Conservation (phyloP, 2,113 vertebrate genomes). For the Synchiropus splendidus region DNA sequence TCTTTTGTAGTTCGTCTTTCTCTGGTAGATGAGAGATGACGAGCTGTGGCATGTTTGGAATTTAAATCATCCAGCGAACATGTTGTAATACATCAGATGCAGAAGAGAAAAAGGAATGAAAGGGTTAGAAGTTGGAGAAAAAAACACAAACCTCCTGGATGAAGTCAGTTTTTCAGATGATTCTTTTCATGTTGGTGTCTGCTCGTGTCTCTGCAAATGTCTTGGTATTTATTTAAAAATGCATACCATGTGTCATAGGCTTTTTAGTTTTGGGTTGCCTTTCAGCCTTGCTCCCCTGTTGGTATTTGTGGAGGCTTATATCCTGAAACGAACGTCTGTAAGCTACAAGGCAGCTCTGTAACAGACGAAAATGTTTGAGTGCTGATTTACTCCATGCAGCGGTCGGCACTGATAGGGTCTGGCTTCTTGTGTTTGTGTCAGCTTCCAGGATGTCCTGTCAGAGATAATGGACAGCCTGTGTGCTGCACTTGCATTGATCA, state of each 20-base stretch:
- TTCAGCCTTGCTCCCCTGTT: background rate
- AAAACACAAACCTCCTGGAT: constrained; percentile 5
- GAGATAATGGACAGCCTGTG: constrained; percentile 17
- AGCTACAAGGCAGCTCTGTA: background rate
- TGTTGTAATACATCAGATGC: constrained; percentile 46
- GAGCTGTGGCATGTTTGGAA: constrained; percentile 52
- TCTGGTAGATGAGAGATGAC: constrained; percentile 30
- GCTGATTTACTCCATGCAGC: constrained; percentile 20
- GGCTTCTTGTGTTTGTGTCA: constrained; percentile 8
- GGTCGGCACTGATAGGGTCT: constrained; percentile 25
- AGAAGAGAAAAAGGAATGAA: constrained; percentile 13
- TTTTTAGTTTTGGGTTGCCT: constrained; percentile 16
- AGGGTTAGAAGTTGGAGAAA: constrained; percentile 11
- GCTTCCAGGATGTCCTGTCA: constrained; percentile 34
- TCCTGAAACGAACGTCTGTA: constrained; percentile 9
- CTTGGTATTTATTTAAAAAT: constrained; percentile 22
- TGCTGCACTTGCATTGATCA: constrained; percentile 4
- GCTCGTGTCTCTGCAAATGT: constrained; percentile 19
- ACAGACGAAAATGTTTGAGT: constrained; percentile 1
- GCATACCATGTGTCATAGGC: too few relatives aligned
- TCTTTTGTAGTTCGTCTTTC: background rate
- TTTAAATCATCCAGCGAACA: constrained; percentile 40
- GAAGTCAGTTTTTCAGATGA: too few relatives aligned
- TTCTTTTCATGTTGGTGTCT: constrained; percentile 14
- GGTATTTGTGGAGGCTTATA: background rate